phyloP scores from a whole-genome alignment of 2,797 vertebrate genomes.

The Siniperca obscura region DNA sequence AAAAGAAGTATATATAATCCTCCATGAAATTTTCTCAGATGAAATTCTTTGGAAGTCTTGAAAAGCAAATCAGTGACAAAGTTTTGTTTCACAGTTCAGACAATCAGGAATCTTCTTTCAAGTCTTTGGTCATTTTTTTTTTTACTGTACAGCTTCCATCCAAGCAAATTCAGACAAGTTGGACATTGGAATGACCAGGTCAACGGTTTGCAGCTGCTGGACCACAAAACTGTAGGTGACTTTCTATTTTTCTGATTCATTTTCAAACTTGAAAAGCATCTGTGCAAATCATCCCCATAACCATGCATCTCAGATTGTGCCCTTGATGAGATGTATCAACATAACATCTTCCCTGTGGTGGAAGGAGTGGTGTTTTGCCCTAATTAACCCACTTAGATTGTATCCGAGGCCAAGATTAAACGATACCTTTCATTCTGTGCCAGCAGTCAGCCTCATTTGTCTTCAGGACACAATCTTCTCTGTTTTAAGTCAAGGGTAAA shows the following conservation, averaged over 20 bases:
- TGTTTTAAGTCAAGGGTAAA: slow-evolving; percentile 78
- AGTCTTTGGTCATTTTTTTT: not conserved
- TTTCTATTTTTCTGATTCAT: slow-evolving; percentile 9
- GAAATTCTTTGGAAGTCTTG: not conserved
- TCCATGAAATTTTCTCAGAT: not conserved
- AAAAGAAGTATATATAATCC: too few relatives aligned
- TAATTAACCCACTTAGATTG: slow-evolving; percentile 83
- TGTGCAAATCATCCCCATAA: slow-evolving; percentile 57
- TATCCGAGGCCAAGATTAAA: slow-evolving; percentile 76
- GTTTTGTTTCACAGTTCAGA: slow-evolving; percentile 14
- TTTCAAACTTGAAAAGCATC: slow-evolving; percentile 59
- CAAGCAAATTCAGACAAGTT: not conserved
- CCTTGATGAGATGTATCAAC: slow-evolving; percentile 72
- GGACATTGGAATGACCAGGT: not conserved
- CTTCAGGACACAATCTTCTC: slow-evolving; percentile 71
- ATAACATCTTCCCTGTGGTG: slow-evolving; percentile 69
- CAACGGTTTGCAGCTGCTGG: not conserved
- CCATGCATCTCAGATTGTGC: slow-evolving; percentile 53
- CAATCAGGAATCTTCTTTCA: not conserved
- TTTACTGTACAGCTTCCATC: not conserved
- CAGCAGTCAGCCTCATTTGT: slow-evolving; percentile 75
- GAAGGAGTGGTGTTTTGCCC: slow-evolving; percentile 64
- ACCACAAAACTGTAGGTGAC: not conserved
- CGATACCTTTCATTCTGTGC: slow-evolving; percentile 78
- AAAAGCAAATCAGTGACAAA: not conserved